Percentiles rank a stretch among this genome's conserved stretches.
Conservation (phyloP, 2,797 vertebrate species). For the Gymnopithys bicolor region DNA sequence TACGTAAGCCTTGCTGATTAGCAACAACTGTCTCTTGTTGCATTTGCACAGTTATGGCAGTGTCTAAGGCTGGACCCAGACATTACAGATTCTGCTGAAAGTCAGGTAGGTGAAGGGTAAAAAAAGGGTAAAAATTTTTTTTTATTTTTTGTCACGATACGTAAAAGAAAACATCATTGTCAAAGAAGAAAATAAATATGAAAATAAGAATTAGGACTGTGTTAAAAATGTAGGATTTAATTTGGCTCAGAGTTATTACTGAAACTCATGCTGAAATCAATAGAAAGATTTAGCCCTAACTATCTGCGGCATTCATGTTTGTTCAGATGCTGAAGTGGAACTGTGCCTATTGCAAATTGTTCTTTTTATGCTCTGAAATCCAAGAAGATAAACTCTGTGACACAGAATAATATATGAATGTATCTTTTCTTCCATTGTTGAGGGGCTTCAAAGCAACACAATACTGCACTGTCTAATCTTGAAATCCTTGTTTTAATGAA, state of each 20-base stretch:
- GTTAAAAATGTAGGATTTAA: constrained; percentile 20
- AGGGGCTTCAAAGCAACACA: neutral
- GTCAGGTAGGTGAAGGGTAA: neutral
- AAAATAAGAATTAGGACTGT: neutral
- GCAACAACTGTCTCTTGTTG: neutral
- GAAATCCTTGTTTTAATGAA: constrained; percentile 32
- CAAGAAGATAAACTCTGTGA: constrained; percentile 23
- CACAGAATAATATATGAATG: neutral
- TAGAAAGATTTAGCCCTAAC: neutral
- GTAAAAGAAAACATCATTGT: neutral
- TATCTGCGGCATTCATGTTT: neutral
- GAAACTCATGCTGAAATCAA: constrained; percentile 2
- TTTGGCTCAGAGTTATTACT: neutral
- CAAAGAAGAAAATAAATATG: neutral
- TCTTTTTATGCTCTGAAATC: constrained; percentile 28
- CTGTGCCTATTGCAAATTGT: neutral
- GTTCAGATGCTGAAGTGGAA: constrained; percentile 37
- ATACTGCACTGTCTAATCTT: neutral
- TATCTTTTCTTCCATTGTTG: neutral
- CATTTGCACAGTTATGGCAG: neutral
- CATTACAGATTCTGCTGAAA: neutral
- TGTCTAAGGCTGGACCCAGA: neutral
- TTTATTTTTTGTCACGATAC: neutral
- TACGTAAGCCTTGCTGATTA: neutral
- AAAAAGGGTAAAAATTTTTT: neutral